Conservation (phyloP, 2,113 vertebrate species). For the Aphelocoma coerulescens region DNA sequence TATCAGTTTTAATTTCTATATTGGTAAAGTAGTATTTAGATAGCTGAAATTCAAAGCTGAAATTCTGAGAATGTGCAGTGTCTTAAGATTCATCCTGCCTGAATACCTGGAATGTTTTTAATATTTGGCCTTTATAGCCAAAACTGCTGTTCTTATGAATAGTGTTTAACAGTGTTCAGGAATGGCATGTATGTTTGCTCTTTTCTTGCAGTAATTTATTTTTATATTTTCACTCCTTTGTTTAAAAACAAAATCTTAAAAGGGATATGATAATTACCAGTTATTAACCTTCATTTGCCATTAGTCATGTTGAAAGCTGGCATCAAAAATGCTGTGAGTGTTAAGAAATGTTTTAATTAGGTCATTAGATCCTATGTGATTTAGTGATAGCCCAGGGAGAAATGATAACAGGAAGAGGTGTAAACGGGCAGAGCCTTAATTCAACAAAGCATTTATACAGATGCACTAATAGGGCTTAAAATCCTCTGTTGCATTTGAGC, state of each 20-base stretch:
- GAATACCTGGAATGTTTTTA: not conserved
- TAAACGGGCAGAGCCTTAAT: not conserved
- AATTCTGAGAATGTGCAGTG: not conserved
- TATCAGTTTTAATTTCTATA: not conserved
- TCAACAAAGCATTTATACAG: not conserved
- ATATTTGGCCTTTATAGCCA: not conserved
- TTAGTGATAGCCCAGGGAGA: slow-evolving; percentile 9
- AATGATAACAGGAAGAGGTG: slow-evolving; percentile 8
- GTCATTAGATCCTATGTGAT: slow-evolving; percentile 24
- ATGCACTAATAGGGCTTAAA: not conserved
- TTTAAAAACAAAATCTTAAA: slow-evolving; percentile 9
- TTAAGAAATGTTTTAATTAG: slow-evolving; percentile 43
- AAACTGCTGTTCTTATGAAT: not conserved
- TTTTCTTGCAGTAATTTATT: slow-evolving; percentile 18
- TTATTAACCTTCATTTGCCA: slow-evolving; percentile 31
- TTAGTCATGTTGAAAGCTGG: slow-evolving; percentile 4
- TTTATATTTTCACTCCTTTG: not conserved
- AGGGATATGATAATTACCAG: slow-evolving; percentile 8
- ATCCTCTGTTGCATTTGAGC: not conserved
- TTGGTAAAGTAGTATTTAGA: not conserved
- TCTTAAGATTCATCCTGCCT: not conserved
- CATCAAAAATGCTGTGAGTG: not conserved
- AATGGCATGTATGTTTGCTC: not conserved
- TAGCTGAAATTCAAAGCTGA: not conserved
- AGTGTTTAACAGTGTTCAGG: not conserved